Percentiles rank a stretch among this genome's conserved stretches.
phyloP scores from a whole-genome alignment of 2,888 invertebrate genomes.

The Drosophila meridiana region DNA sequence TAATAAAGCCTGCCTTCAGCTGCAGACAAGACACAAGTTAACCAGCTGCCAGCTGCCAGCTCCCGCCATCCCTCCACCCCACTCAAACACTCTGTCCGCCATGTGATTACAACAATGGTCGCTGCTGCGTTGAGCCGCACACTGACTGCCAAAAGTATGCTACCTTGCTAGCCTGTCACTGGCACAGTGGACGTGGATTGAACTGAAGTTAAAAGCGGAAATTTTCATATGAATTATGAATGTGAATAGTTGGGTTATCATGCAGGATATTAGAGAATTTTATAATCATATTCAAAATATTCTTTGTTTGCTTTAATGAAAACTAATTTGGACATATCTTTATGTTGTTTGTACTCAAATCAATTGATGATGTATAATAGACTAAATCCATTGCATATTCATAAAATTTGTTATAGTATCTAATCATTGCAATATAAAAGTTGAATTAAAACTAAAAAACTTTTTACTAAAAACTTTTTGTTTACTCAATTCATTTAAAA shows the following conservation, averaged over 20 bases:
- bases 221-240: not conserved
- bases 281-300: too few species aligned
- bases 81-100: constrained; percentile 5
- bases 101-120: constrained; percentile 59
- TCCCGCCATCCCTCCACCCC: not conserved
- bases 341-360: too few species aligned
- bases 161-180: not conserved
- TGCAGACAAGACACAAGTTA: constrained; percentile 60
- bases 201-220: not conserved
- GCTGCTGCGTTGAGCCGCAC: constrained; percentile 16
- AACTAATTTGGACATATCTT: too few species aligned
- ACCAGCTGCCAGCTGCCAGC: constrained; percentile 43
- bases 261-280: not conserved
- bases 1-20: constrained; percentile 75
- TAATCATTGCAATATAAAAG: too few species aligned
- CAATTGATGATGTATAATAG: too few species aligned
- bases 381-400: too few species aligned
- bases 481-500: too few species aligned
- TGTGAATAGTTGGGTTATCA: not conserved
- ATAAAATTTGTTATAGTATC: too few species aligned
- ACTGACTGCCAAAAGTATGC: constrained; percentile 36
- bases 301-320: too few species aligned
- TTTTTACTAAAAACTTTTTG: too few species aligned
- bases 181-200: constrained; percentile 21
- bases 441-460: too few species aligned